Conservation (phyloP, 2,888 invertebrate genomes). For the Mycalesis mineus region DNA sequence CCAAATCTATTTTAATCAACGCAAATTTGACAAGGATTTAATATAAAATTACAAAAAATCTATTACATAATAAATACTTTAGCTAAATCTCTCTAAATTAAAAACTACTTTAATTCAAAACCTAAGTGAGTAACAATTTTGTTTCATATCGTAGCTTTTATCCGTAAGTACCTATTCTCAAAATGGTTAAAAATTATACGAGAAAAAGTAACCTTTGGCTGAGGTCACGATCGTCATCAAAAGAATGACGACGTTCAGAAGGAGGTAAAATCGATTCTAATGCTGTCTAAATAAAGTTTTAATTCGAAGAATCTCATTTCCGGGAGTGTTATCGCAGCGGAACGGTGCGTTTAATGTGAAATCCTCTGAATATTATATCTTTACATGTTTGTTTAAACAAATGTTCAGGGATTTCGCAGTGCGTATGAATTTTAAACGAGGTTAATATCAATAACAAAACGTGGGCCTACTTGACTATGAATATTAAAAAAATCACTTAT, state of each 20-base stretch:
- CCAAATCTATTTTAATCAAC: too few species aligned
- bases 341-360: slow-evolving; percentile 10
- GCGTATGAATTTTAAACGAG: slow-evolving; percentile 33
- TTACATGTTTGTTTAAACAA: slow-evolving; percentile 23
- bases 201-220: not conserved
- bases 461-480: slow-evolving; percentile 22
- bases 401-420: slow-evolving; percentile 23
- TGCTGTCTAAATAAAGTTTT: not conserved
- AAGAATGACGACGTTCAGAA: not conserved
- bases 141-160: too few species aligned
- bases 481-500: slow-evolving; percentile 27
- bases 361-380: slow-evolving; percentile 15
- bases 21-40: too few species aligned
- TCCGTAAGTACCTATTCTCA: too few species aligned
- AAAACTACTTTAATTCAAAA: too few species aligned
- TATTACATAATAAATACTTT: too few species aligned
- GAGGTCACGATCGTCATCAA: not conserved
- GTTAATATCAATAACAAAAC: slow-evolving; percentile 35
- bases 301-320: not conserved
- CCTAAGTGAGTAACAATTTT: too few species aligned
- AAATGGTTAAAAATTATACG: too few species aligned
- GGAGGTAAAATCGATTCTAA: not conserved
- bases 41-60: too few species aligned
- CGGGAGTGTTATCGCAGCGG: not conserved
- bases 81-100: too few species aligned